Conservation (phyloP, 2,888 invertebrate species). For the Melieria omissa region DNA sequence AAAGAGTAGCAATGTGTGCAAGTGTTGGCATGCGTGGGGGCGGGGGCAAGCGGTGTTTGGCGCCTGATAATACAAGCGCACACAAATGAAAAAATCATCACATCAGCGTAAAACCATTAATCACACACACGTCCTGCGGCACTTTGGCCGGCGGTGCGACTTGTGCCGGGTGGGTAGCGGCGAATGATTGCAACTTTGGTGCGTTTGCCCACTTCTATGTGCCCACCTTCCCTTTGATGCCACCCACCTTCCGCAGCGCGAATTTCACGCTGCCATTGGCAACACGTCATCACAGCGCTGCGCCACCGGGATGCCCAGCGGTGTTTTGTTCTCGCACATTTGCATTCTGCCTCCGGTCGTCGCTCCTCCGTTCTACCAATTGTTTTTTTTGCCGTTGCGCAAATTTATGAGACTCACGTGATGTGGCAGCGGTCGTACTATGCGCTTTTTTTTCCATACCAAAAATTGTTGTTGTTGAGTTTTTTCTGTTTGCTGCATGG, state of each 20-base stretch:
- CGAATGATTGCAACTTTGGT: not conserved
- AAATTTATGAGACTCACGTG: slow-evolving; percentile 39
- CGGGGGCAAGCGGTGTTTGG: not conserved
- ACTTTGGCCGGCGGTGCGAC: too few relatives aligned
- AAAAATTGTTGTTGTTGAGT: not conserved
- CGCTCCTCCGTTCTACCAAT: not conserved
- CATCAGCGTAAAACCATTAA: slow-evolving; percentile 38
- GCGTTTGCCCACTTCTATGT: not conserved
- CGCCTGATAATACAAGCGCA: not conserved
- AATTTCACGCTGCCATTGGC: too few relatives aligned
- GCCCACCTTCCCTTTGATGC: not conserved
- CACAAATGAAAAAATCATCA: slow-evolving; percentile 16
- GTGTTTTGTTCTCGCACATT: slow-evolving; percentile 4
- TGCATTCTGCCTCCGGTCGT: not conserved
- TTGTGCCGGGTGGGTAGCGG: too few relatives aligned
- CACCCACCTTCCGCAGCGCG: not conserved
- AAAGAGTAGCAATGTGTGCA: too few relatives aligned
- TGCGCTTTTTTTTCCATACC: not conserved
- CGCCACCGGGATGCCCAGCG: not conserved
- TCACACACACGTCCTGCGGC: slow-evolving; percentile 28
- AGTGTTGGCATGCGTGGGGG: not conserved
- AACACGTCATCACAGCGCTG: too few relatives aligned
- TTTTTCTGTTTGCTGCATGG: not conserved
- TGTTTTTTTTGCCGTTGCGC: slow-evolving; percentile 13
- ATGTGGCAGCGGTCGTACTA: slow-evolving; percentile 33